Base-by-base conservation (phyloP, 2,797 vertebrate species). In the Parauchenoglanis ngamensis region DNA sequence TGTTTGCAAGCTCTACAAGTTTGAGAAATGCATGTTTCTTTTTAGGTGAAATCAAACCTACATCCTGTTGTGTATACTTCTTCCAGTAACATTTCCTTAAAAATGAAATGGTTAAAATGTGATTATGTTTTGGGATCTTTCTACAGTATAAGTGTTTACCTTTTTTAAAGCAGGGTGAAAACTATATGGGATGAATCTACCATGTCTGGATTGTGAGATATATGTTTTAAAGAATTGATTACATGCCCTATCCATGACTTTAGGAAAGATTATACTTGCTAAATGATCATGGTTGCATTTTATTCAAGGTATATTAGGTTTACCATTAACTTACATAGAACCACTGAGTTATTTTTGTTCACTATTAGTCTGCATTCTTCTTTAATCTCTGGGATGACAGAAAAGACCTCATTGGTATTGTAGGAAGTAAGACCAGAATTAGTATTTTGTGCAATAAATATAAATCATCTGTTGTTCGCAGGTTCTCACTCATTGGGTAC, bases 401-500 rank as follows among this genome's bases (percentile, higher is more conserved):
- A 73, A 6, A 52, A 21, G 7, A 40, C 35, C 25, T 4, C 44
- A 63, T 59, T 49, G 7, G 0, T 49, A 13, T 7, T 63, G n/a
- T 31, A 23, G 15, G 19, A 76, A 44, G 19, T 25, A 61, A 4
- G 76, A 57, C 17, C 17, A 13, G 35, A 23, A 68, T 54, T 13
- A 70, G 40, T 65, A 85, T 77, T 52, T 52, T 67, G 52, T 84
- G 4, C 56, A 80, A 19, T 85, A 80, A 67, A 35, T 25, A 67
- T 3, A 44, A 15, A 12, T 46, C 31, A 40, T 88, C 54, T 91
- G 88, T 91, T 94, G 59, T 72, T 94, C 93, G 90, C 93, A 97
- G 97, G 96, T 93, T 90, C 89, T 88, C 90, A 94, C 91, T 90
- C 88, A 91, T 93, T 95, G 90, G 95, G 94, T 86, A 85, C 92